Evolutionary conservation across 2,113 vertebrate genomes (phyloP), one percentile per base, ranked within the genome.

Genomic region (Chaetodon auriga): DNA sequence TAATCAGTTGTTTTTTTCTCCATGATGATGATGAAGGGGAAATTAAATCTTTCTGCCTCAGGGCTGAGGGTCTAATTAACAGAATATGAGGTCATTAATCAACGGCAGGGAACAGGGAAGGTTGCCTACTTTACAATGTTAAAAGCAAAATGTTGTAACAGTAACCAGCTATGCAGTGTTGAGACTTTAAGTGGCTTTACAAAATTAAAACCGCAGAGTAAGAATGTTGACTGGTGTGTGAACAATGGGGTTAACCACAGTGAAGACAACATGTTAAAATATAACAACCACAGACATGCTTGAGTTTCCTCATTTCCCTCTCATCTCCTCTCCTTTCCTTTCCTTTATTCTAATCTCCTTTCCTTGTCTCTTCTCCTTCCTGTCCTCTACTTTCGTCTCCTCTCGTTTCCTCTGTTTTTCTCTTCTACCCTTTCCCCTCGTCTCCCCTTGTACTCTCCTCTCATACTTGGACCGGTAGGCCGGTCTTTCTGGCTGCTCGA

Each of bases 31-130:
- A 95, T 96, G 93, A 93, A 94, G 94, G 91, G 95, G 96, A 96
- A 97, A 96, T 97, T 95, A 97, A 96, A 96, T 96, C 94, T 92
- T 97, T 97, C 96, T 96, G 96, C 97, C 97, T 96, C 94, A 93
- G 96, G 94, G 92, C 92, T 89, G 91, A 89, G 89, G 91, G 92
- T 94, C 92, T 93, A 99, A 98, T 99, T 98, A 99, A 97, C 96
- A 95, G 92, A 95, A 96, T 95, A 96, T 98, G 96, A 97, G 97
- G 96, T 97, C 97, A 97, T 99, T 99, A 98, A 98, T 99, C 97
- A 97, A 92, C 95, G 88, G 94, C 93, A 90, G 95, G 90, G 93
- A 96, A 93, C 94, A 93, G 90, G 83, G 87, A 94, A 93, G 92
- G 93, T 94, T 94, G 92, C 84, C 87, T 81, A 81, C 90, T 92